A percentile compares a stretch with the other conserved stretches of the same genome.
phyloP scores from a whole-genome alignment of 2,888 invertebrate genomes.

The Ryuthela nishihirai region DNA sequence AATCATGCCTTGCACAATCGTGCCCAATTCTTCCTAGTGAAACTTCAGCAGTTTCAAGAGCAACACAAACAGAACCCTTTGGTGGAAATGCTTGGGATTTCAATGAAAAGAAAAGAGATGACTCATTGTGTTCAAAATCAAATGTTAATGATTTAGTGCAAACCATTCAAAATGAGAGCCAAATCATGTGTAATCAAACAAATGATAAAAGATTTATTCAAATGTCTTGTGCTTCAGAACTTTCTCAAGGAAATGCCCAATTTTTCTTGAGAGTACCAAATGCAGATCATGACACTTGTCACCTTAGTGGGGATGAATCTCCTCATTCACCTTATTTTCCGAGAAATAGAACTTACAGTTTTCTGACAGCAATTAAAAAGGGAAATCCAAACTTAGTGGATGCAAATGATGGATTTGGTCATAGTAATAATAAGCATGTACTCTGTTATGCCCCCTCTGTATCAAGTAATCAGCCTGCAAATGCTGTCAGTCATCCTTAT shows the following conservation, averaged over 20 bases:
- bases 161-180: too few relatives aligned
- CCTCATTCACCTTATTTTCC: slow-evolving; percentile 16
- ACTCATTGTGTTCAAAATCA: too few relatives aligned
- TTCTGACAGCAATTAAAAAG: slow-evolving; percentile 30
- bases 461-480: too few relatives aligned
- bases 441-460: too few relatives aligned
- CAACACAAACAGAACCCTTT: slow-evolving; percentile 38
- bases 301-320: slow-evolving; percentile 18
- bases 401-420: slow-evolving; percentile 1
- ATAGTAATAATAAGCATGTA: background rate
- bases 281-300: slow-evolving; percentile 28
- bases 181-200: too few relatives aligned
- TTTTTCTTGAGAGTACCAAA: too few relatives aligned
- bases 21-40: slow-evolving; percentile 40
- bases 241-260: too few relatives aligned
- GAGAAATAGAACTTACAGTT: slow-evolving; percentile 34
- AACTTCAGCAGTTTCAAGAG: slow-evolving; percentile 32
- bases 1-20: slow-evolving; percentile 25
- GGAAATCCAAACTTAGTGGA: slow-evolving; percentile 28
- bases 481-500: too few relatives aligned
- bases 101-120: too few relatives aligned
- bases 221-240: slow-evolving; percentile 10
- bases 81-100: too few relatives aligned
- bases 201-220: slow-evolving; percentile 1
- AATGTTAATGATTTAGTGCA: slow-evolving; percentile 3